Percentiles rank a stretch among this genome's conserved stretches.
These are phyloP conservation scores for Sminthopsis crassicaudata DNA, from an alignment of 2,113 vertebrate genomes.

Conservation along the genomic window DNA sequence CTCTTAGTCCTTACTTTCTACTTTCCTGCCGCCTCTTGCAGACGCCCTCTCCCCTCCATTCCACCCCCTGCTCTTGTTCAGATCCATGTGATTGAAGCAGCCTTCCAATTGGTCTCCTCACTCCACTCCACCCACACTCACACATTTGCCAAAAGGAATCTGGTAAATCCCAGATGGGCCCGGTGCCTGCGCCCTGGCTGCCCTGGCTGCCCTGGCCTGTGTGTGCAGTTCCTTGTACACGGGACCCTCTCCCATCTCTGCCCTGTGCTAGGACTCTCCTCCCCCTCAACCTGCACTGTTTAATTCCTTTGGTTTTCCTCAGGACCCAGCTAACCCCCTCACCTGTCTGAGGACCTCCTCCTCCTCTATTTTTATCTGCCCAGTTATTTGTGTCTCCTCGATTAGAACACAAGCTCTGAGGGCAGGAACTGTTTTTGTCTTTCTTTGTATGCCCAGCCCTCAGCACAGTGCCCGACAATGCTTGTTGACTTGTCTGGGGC, in stretches of 20 bases:
- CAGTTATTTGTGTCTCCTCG: too few species aligned
- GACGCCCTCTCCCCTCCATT: neutral
- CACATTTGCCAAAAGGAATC: neutral
- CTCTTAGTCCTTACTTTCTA: neutral
- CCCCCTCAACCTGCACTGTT: neutral
- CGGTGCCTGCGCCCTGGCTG: too few species aligned
- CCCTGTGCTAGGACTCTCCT: neutral
- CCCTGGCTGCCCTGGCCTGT: too few species aligned
- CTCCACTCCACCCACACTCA: neutral
- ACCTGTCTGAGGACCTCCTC: too few species aligned
- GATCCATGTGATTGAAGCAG: neutral
- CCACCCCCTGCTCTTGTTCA: neutral
- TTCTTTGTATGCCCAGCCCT: neutral
- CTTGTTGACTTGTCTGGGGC: neutral
- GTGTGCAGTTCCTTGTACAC: neutral
- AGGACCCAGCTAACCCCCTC: too few species aligned
- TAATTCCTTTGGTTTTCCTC: too few species aligned
- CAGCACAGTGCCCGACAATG: neutral
- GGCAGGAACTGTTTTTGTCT: too few species aligned
- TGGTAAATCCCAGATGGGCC: neutral
- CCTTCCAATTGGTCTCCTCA: neutral
- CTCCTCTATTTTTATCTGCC: too few species aligned
- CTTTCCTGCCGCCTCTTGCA: neutral
- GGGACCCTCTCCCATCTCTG: too few species aligned
- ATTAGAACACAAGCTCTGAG: too few species aligned